phyloP scores from a whole-genome alignment of 2,797 vertebrate species.

The Todus mexicanus region DNA sequence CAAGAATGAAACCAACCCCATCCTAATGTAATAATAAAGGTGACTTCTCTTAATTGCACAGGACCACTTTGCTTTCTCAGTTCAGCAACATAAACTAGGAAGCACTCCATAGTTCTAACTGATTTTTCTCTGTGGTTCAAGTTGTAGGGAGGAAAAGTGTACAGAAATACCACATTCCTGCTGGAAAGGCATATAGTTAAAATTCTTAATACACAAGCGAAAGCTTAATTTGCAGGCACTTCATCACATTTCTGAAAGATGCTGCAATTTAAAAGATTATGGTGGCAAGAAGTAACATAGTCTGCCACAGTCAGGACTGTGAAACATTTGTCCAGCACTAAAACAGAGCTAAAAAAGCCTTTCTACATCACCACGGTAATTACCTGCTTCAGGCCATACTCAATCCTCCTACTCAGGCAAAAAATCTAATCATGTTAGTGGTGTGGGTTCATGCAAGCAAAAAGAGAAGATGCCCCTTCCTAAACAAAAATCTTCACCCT shows the following conservation, averaged over 20 bases:
- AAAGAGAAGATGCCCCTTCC: not conserved
- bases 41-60: not conserved
- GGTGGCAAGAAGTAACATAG: not conserved
- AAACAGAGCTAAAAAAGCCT: not conserved
- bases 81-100: not conserved
- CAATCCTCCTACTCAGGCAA: not conserved
- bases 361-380: slow-evolving; percentile 18
- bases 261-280: not conserved
- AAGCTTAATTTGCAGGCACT: not conserved
- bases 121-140: not conserved
- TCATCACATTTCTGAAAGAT: not conserved
- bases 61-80: not conserved
- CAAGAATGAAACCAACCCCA: not conserved
- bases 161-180: not conserved
- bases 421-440: not conserved
- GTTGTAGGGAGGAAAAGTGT: not conserved
- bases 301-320: not conserved
- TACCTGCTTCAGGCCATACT: slow-evolving; percentile 17
- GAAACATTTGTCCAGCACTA: not conserved
- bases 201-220: not conserved
- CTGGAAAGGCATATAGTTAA: not conserved
- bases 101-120: not conserved
- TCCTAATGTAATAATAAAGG: not conserved
- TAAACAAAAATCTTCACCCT: not conserved
- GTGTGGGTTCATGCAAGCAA: not conserved